Evolutionary conservation across 2,888 invertebrate species (phyloP), one percentile per base, ranked within the genome.

Genomic region (Elgonia sp.): DNA sequence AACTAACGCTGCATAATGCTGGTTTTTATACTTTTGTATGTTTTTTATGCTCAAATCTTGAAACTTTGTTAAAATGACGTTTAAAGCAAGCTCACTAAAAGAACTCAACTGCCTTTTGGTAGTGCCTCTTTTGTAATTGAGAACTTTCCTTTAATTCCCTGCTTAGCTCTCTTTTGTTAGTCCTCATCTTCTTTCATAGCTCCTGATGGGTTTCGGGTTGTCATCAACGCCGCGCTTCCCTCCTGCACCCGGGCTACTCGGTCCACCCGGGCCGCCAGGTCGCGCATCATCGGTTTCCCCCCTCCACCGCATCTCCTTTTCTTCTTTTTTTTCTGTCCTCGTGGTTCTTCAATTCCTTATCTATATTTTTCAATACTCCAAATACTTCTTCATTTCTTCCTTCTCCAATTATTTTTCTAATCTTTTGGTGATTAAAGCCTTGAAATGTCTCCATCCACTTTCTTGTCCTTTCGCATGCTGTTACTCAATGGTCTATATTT

Each of bases 201-300:
- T 46, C 16, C 55, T 55, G 18, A 55, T n/a, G 18, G n/a, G 8
- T 55, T 55, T n/a, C 55, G 5, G 55, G 7, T 46, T 5, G 55
- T 18, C 55, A 55, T 3, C 55, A 8, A 16, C 3, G 55, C 2
- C 18, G 16, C 18, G n/a, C 7, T 55, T 18, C 55, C 55, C 18
- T 12, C 18, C 55, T 18, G 55, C 55, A 55, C n/a, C 55, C 18
- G 18, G 16, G 55, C 7, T 55, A 55, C 55, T 55, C n/a, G 55
- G 55, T 55, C 55, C 55, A 55, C 55, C 55, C 18, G 18, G 55
- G 55, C 55, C 55, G n/a, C 2, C 55, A 55, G 55, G 8, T 55
- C 18, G 55, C 55, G 3, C 55, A 16, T n/a, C n/a, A 3, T 18
- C 55, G n/a, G 18, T 55, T 55, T 55, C 18, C 55, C n/a, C n/a